Evolutionary conservation across 2,113 vertebrate genomes (phyloP).

Genomic region (Heterotis niloticus): DNA sequence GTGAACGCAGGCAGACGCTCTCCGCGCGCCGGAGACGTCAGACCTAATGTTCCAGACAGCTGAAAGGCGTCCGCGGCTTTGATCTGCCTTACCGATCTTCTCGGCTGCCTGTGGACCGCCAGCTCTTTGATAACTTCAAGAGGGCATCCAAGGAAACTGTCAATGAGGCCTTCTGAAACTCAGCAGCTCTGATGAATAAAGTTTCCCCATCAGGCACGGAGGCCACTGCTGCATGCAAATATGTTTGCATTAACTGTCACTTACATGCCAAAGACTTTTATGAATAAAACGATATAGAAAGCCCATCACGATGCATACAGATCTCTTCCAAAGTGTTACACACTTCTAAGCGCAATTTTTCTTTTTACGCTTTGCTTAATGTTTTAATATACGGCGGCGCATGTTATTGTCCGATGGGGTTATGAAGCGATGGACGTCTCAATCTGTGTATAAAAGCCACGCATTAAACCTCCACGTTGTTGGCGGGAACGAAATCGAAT

Average conservation of each 20-base stretch:
- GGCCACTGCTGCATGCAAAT: neutral
- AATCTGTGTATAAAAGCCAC: neutral
- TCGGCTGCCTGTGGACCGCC: neutral
- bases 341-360: no score
- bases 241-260: neutral
- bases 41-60: constrained; percentile 7
- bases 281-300: no score
- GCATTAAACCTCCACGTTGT: neutral
- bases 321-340: no score
- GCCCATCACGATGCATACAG: no score
- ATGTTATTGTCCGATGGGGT: neutral
- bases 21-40: neutral
- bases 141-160: neutral
- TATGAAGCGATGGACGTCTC: neutral
- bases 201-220: neutral
- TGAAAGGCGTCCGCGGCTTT: constrained; percentile 14
- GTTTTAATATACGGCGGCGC: neutral
- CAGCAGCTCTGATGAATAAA: neutral
- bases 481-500: neutral
- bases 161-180: neutral
- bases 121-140: neutral
- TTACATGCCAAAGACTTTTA: no score
- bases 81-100: constrained; percentile 6
- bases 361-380: neutral
- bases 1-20: neutral